These are phyloP conservation scores for Muscina levida DNA, from an alignment of 2,888 invertebrate genomes.

Conservation along the genomic window DNA sequence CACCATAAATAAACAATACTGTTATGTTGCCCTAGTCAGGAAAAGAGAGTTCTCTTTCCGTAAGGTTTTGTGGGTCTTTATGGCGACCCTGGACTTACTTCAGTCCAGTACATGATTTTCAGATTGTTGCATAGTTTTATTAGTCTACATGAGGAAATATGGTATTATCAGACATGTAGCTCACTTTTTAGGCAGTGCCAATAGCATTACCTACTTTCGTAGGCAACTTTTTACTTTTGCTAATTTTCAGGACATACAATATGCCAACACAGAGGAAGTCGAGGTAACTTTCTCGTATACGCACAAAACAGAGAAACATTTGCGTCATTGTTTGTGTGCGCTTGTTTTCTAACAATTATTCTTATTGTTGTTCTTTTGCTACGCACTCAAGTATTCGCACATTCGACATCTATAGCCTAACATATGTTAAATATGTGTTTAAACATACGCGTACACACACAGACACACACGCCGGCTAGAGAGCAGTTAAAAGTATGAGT, in stretches of 20 bases:
- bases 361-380: slow-evolving; percentile 47
- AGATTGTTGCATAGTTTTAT: no score
- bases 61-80: no score
- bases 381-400: background rate
- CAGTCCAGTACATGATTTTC: no score
- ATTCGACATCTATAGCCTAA: background rate
- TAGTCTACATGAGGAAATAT: no score
- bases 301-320: slow-evolving; percentile 11
- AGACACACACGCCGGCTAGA: background rate
- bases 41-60: no score
- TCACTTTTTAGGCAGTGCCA: no score
- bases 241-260: slow-evolving; percentile 2
- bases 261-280: background rate
- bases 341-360: slow-evolving; percentile 50
- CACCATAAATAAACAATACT: no score
- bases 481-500: background rate
- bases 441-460: background rate
- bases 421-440: slow-evolving; percentile 43
- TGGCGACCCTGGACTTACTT: no score
- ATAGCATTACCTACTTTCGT: no score
- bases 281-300: slow-evolving; percentile 6
- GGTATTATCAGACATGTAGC: no score
- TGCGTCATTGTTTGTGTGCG: slow-evolving; percentile 24
- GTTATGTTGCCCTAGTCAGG: no score
- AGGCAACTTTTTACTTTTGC: background rate